phyloP scores from a whole-genome alignment of 2,888 invertebrate species.

The Acholoe squamosa region DNA sequence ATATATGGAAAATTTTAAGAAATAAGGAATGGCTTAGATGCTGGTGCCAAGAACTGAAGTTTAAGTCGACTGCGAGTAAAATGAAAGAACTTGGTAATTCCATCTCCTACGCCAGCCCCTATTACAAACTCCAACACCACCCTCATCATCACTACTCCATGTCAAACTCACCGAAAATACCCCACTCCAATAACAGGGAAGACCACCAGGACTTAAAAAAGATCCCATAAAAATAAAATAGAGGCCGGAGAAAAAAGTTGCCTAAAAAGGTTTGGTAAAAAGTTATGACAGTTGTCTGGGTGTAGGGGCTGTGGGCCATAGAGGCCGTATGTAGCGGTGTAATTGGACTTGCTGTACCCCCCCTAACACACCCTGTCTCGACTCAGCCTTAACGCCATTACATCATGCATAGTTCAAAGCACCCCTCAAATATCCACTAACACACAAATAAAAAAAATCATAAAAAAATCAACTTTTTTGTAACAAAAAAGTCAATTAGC shows the following conservation, averaged over 20 bases:
- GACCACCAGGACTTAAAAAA: constrained; percentile 10
- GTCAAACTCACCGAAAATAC: neutral
- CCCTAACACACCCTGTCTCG: constrained; percentile 1
- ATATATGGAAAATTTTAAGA: too few species aligned
- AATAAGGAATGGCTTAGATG: too few species aligned
- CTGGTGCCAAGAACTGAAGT: too few species aligned
- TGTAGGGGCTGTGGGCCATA: neutral
- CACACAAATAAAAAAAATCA: neutral
- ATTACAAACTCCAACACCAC: neutral
- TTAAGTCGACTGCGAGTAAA: too few species aligned
- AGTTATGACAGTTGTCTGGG: neutral
- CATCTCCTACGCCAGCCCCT: too few species aligned
- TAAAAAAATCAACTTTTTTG: neutral
- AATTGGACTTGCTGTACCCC: neutral
- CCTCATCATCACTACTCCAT: neutral
- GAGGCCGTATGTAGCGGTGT: neutral
- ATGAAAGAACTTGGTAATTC: too few species aligned
- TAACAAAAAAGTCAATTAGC: constrained; percentile 1
- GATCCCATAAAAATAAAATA: neutral
- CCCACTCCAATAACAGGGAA: neutral
- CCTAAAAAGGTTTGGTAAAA: neutral
- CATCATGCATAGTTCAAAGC: neutral
- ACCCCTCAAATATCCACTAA: constrained; percentile 1
- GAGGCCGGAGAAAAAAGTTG: neutral
- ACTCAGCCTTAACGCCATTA: neutral